A percentile compares a stretch with the other conserved stretches of the same genome.
Conservation (phyloP, 2,888 invertebrate genomes). For the Stenichneumon culpator region DNA sequence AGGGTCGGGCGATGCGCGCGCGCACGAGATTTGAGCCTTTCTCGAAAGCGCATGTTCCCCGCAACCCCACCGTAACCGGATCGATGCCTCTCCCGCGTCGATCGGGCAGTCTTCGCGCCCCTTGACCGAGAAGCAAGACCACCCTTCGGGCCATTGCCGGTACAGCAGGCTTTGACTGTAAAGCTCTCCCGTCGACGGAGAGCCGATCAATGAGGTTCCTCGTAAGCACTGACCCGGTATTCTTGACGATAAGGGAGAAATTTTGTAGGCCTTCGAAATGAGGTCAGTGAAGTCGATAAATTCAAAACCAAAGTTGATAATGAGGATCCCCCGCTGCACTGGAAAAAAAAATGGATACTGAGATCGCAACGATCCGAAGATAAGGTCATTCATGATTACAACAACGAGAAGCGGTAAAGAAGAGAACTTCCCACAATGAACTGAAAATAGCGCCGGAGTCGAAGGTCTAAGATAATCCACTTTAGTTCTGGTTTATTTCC, state of each 20-base stretch:
- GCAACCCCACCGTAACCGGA: constrained; percentile 33
- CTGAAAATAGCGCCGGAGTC: too few species aligned
- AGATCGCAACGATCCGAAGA: too few species aligned
- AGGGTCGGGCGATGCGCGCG: constrained; percentile 45
- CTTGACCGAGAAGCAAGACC: neutral
- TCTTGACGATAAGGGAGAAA: constrained; percentile 2
- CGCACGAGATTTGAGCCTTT: constrained; percentile 22
- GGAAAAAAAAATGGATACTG: neutral
- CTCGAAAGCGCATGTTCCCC: constrained; percentile 67
- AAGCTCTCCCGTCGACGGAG: neutral
- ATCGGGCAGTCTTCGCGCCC: constrained; percentile 44
- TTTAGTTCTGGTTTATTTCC: neutral
- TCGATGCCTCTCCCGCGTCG: constrained; percentile 66
- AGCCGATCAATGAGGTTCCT: constrained; percentile 42
- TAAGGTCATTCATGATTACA: too few species aligned
- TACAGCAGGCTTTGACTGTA: neutral
- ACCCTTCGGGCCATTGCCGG: neutral
- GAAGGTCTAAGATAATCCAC: too few species aligned
- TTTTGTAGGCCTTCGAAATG: neutral
- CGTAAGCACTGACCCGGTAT: neutral
- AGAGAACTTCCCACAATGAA: neutral
- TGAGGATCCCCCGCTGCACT: neutral
- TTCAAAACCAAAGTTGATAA: neutral
- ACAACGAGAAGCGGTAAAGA: too few species aligned
- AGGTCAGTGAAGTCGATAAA: neutral